Conservation (phyloP, 2,888 invertebrate species). For the Opisthograptis luteolata region DNA sequence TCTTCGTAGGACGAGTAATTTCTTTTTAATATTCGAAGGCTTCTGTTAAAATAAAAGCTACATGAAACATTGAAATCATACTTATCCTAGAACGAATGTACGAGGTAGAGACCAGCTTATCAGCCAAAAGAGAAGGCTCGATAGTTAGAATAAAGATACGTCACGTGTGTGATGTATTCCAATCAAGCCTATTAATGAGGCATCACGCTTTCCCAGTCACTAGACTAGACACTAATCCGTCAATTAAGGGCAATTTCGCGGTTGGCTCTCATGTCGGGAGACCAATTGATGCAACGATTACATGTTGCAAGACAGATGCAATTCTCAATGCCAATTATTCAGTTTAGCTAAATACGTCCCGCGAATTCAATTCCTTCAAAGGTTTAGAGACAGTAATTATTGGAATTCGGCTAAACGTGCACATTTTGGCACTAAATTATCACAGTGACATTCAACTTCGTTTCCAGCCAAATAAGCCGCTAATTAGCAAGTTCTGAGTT, state of each 20-base stretch:
- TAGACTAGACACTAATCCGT: constrained; percentile 61
- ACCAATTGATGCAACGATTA: constrained; percentile 65
- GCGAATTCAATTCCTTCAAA: constrained; percentile 55
- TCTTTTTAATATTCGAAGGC: no score
- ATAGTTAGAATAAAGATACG: background rate
- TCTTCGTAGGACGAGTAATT: no score
- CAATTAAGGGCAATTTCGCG: constrained; percentile 79
- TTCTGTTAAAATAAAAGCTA: no score
- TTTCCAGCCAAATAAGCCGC: no score
- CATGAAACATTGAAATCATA: no score
- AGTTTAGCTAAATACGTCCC: constrained; percentile 55
- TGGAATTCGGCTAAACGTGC: no score
- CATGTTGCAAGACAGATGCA: constrained; percentile 68
- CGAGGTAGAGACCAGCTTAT: background rate
- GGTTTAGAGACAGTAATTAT: constrained; percentile 53
- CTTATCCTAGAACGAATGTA: background rate
- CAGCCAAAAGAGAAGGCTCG: background rate
- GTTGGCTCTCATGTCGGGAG: constrained; percentile 52
- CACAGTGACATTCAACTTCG: no score
- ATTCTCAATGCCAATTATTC: constrained; percentile 72
- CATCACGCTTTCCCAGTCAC: constrained; percentile 55
- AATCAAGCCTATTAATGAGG: constrained; percentile 46
- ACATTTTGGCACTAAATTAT: no score
- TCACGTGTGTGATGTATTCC: constrained; percentile 26
- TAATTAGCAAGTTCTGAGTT: no score